phyloP scores from a whole-genome alignment of 2,888 invertebrate species.

The Pachliopta kotzebuea region DNA sequence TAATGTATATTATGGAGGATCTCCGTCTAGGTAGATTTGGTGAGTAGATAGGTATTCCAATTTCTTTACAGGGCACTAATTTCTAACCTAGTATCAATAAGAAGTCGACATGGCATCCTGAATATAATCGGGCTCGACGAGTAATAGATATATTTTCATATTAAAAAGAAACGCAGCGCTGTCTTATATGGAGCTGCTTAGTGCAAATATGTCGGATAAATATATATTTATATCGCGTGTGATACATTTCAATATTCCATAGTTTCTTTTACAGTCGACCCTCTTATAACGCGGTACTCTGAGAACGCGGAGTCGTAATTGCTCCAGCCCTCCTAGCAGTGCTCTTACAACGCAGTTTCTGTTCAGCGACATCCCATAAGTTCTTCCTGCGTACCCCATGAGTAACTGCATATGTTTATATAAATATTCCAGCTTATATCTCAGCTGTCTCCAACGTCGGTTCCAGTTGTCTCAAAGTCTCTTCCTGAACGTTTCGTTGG shows the following conservation, averaged over 20 bases:
- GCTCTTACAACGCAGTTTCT: too few species aligned
- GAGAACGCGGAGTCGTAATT: too few species aligned
- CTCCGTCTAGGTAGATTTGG: slow-evolving; percentile 21
- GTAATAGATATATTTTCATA: slow-evolving; percentile 22
- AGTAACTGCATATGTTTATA: too few species aligned
- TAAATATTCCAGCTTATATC: too few species aligned
- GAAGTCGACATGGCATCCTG: not conserved
- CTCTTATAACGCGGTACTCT: too few species aligned
- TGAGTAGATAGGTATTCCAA: slow-evolving; percentile 24
- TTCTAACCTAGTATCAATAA: slow-evolving; percentile 22
- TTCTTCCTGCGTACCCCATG: too few species aligned
- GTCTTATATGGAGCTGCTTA: not conserved
- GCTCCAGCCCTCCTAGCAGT: too few species aligned
- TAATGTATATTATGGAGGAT: slow-evolving; percentile 13
- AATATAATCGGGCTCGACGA: slow-evolving; percentile 8
- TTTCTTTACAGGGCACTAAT: slow-evolving; percentile 28
- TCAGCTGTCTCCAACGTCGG: too few species aligned
- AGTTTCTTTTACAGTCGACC: slow-evolving; percentile 15
- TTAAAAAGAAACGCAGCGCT: not conserved
- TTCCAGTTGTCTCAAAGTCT: too few species aligned
- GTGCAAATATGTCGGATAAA: not conserved
- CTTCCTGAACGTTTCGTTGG: too few species aligned
- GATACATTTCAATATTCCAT: not conserved
- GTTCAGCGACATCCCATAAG: too few species aligned
- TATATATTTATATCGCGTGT: slow-evolving; percentile 18